A percentile compares a stretch with the other conserved stretches of the same genome.
phyloP scores from a whole-genome alignment of 2,888 invertebrate species.

The Sipha maydis region DNA sequence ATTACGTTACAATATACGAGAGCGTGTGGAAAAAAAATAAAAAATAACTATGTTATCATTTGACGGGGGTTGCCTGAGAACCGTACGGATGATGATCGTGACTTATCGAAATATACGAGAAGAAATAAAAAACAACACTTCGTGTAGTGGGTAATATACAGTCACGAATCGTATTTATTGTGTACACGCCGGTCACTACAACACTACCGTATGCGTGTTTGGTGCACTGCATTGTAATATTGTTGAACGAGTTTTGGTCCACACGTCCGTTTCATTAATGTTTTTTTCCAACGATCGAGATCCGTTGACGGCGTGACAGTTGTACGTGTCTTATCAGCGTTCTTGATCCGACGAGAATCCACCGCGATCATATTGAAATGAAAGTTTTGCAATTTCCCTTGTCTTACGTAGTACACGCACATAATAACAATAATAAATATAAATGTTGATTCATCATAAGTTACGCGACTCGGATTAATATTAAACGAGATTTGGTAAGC shows the following conservation, averaged over 20 bases:
- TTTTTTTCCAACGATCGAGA: not conserved
- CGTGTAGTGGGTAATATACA: not conserved
- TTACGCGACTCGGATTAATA: too few relatives aligned
- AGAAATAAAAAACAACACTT: not conserved
- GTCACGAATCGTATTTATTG: not conserved
- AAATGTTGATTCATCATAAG: too few relatives aligned
- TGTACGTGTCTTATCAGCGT: not conserved
- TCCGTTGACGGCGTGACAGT: not conserved
- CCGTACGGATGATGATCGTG: conserved; percentile 19
- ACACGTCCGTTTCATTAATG: not conserved
- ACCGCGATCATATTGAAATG: not conserved
- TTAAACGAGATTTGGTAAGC: too few relatives aligned
- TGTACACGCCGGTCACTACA: not conserved
- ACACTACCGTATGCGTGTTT: not conserved
- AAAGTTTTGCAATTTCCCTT: conserved; percentile 43
- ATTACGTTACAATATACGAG: too few relatives aligned
- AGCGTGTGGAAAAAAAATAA: too few relatives aligned
- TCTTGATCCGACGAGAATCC: not conserved
- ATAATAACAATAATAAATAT: too few relatives aligned
- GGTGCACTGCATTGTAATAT: not conserved
- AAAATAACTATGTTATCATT: not conserved
- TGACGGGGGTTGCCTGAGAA: conserved; percentile 14
- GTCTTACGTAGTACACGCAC: not conserved
- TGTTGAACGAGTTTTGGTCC: not conserved
- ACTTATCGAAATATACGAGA: conserved; percentile 30